Conservation (phyloP, 2,888 invertebrate species). For the Branchipolynoe longqiensis region DNA sequence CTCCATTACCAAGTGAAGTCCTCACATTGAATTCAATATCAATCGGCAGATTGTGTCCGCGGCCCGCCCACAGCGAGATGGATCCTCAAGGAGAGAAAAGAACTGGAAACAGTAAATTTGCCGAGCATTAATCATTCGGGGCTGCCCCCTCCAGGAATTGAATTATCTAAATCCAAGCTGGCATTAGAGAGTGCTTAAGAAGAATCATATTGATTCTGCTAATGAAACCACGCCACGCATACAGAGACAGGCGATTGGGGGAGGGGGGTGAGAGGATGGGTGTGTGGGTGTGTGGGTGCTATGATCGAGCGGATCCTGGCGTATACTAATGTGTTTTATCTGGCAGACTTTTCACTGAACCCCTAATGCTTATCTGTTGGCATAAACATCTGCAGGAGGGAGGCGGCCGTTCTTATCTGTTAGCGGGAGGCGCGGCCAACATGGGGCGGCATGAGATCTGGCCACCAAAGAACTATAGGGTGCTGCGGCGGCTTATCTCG, state of each 20-base stretch:
- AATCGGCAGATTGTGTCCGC: no score
- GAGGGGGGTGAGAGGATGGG: no score
- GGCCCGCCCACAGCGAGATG: no score
- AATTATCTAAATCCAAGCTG: slow-evolving; percentile 35
- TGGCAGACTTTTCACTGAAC: slow-evolving; percentile 26
- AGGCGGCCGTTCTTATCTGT: neutral
- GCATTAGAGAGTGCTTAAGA: neutral
- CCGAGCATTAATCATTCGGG: slow-evolving; percentile 1
- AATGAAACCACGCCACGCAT: slow-evolving; percentile 24
- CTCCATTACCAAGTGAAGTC: no score
- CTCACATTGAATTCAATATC: no score
- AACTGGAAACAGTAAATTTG: neutral
- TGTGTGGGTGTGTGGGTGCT: no score
- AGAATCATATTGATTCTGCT: slow-evolving; percentile 37
- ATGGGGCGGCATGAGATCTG: neutral
- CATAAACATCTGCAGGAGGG: slow-evolving; percentile 13
- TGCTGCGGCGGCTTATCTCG: slow-evolving; percentile 3
- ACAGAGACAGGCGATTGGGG: neutral
- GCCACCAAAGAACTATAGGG: neutral
- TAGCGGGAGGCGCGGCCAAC: neutral
- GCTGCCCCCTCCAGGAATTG: neutral
- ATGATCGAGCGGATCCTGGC: slow-evolving; percentile 1
- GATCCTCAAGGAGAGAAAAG: no score
- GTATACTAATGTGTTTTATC: slow-evolving; percentile 44
- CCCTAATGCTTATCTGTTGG: slow-evolving; percentile 3